Conservation (phyloP, 1,140 invertebrate genomes). For the Goniozus legneri region DNA sequence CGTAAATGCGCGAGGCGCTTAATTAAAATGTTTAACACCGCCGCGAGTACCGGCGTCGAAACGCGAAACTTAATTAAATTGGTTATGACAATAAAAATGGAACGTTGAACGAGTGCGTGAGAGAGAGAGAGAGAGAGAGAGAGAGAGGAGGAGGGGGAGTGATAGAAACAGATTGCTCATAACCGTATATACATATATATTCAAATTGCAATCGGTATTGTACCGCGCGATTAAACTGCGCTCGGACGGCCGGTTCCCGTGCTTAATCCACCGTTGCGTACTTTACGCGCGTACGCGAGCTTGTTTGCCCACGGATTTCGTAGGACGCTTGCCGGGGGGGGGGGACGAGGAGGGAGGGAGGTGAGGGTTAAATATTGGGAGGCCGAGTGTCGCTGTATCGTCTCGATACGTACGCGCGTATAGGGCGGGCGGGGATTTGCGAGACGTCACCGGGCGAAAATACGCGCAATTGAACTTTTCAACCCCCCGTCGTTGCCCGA, state of each 20-base stretch:
- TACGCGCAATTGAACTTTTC: constrained; percentile 56
- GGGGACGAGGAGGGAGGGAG: not conserved
- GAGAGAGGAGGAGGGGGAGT: constrained; percentile 2
- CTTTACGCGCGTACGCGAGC: not conserved
- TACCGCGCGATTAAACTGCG: no score
- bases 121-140: constrained; percentile 1
- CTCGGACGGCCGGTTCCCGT: not conserved
- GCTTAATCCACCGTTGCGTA: not conserved
- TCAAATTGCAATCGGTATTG: no score
- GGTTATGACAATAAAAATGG: constrained; percentile 36
- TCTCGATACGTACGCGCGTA: constrained; percentile 15
- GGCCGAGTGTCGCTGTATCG: constrained; percentile 5
- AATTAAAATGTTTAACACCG: constrained; percentile 36
- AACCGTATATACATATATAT: no score
- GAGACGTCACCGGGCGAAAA: constrained; percentile 51
- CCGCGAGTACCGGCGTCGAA: constrained; percentile 29
- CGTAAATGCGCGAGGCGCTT: constrained; percentile 30
- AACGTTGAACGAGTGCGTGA: not conserved
- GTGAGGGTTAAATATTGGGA: not conserved
- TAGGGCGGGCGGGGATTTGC: constrained; percentile 41
- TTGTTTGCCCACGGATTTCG: constrained; percentile 1
- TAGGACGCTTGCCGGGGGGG: constrained; percentile 3
- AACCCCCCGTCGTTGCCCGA: constrained; percentile 34
- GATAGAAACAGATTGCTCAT: no score
- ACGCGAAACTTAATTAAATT: constrained; percentile 36